Percentiles rank a stretch among this genome's conserved stretches.
phyloP scores from a whole-genome alignment of 2,888 invertebrate species.

The Dichetophora obliterata region DNA sequence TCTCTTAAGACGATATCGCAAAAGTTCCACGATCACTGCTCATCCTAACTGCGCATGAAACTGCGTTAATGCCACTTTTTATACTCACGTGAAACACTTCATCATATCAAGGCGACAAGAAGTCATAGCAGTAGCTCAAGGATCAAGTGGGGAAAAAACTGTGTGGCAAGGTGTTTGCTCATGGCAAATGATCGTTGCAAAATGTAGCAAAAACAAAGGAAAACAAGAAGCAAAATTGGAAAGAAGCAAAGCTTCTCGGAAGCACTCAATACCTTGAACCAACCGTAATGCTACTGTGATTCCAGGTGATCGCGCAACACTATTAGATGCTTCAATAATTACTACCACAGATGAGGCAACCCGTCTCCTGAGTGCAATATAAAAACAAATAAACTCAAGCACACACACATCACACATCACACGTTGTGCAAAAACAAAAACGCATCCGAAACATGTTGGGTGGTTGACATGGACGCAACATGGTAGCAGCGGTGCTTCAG shows the following conservation, averaged over 20 bases:
- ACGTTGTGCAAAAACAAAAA: not conserved
- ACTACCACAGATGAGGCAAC: not conserved
- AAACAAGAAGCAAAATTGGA: not conserved
- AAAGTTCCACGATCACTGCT: not conserved
- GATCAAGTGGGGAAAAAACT: not conserved
- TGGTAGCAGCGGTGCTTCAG: constrained; percentile 2
- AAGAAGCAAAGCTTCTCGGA: constrained; percentile 21
- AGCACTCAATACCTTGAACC: constrained; percentile 1
- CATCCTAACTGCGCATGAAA: not conserved
- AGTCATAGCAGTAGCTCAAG: constrained; percentile 7
- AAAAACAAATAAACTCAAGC: constrained; percentile 16
- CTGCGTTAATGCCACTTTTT: not conserved
- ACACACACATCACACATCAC: not conserved
- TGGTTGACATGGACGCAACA: constrained; percentile 39
- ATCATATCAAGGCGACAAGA: constrained; percentile 25
- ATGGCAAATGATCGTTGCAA: not conserved
- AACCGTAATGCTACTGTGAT: not conserved
- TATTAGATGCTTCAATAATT: constrained; percentile 13
- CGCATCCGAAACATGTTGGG: constrained; percentile 42
- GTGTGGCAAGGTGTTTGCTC: constrained; percentile 10
- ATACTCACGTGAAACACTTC: constrained; percentile 2
- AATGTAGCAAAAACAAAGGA: not conserved
- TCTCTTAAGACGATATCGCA: not conserved
- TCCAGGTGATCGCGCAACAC: constrained; percentile 8
- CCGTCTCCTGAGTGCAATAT: not conserved